Conservation (phyloP, 2,797 vertebrate species). For the Chromobotia macracanthus region DNA sequence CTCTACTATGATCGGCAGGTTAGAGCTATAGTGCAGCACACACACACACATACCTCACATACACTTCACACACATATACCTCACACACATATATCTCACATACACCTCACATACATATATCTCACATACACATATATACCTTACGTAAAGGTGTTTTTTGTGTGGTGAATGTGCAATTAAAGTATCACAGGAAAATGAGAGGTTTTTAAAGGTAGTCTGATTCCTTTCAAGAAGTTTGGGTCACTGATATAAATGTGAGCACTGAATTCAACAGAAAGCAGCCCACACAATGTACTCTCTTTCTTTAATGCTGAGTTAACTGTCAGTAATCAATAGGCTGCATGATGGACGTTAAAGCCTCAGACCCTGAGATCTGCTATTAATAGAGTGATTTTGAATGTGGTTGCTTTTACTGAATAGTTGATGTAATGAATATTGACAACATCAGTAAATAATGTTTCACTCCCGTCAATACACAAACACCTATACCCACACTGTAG, state of each 20-base stretch:
- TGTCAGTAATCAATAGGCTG: constrained; percentile 44
- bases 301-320: constrained; percentile 45
- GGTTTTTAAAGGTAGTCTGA: neutral
- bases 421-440: constrained; percentile 31
- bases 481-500: neutral
- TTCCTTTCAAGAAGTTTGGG: neutral
- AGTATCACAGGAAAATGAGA: neutral
- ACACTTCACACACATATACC: neutral
- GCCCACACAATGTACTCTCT: neutral
- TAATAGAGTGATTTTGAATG: constrained; percentile 16
- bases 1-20: constrained; percentile 89
- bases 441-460: neutral
- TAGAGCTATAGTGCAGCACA: constrained; percentile 60
- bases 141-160: neutral
- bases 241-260: neutral
- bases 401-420: constrained; percentile 7
- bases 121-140: neutral
- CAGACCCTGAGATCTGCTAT: neutral
- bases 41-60: neutral
- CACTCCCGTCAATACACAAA: constrained; percentile 17
- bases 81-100: neutral
- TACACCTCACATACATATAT: neutral
- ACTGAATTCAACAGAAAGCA: neutral
- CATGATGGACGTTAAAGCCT: constrained; percentile 26
- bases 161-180: neutral